Conservation (phyloP, 2,888 invertebrate species). For the Thymelicus sylvestris region DNA sequence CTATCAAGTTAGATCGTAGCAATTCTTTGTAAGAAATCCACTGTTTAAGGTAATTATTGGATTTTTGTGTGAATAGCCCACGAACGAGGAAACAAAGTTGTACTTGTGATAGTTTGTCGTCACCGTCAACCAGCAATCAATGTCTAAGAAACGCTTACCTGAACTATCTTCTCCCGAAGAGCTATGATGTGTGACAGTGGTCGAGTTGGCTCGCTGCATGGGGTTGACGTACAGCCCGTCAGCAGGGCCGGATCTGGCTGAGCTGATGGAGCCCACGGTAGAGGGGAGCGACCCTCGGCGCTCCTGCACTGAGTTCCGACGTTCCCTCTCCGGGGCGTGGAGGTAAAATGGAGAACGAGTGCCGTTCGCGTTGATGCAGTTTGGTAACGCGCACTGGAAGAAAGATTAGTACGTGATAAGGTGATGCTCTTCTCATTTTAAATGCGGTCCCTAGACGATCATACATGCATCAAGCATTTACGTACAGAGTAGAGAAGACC, state of each 20-base stretch:
- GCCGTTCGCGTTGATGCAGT: slow-evolving; percentile 79
- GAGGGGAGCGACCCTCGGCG: slow-evolving; percentile 72
- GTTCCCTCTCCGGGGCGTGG: slow-evolving; percentile 87
- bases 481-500: no score
- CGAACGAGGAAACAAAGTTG: no score
- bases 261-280: slow-evolving; percentile 71
- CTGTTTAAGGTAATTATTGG: no score
- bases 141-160: slow-evolving; percentile 51
- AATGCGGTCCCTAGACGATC: no score
- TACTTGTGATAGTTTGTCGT: no score
- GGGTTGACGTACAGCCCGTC: slow-evolving; percentile 95
- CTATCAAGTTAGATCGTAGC: no score
- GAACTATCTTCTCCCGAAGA: slow-evolving; percentile 79
- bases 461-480: no score
- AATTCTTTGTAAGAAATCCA: no score
- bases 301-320: slow-evolving; percentile 61
- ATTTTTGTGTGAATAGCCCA: no score
- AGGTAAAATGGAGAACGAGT: slow-evolving; percentile 88
- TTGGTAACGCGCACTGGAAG: slow-evolving; percentile 83
- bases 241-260: slow-evolving; percentile 82
- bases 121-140: no score
- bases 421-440: no score
- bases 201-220: slow-evolving; percentile 84
- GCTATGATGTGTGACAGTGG: slow-evolving; percentile 64
- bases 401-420: not conserved